Conservation (phyloP, 2,113 vertebrate genomes). For the Peromyscus maniculatus region DNA sequence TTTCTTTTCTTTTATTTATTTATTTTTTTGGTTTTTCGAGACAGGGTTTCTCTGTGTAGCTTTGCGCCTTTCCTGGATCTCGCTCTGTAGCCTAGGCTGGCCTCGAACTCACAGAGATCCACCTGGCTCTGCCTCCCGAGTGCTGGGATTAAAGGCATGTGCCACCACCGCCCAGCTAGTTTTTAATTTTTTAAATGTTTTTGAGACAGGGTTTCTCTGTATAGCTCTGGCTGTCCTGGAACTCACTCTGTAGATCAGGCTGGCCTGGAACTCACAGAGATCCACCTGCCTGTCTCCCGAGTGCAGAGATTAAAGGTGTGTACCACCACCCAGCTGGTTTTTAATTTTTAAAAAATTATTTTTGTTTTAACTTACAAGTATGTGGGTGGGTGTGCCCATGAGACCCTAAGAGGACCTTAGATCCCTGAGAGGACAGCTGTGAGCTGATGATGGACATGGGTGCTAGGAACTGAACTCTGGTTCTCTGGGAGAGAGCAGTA, state of each 20-base stretch:
- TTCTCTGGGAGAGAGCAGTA: background rate
- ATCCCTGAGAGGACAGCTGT: background rate
- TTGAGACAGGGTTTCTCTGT: too few species aligned
- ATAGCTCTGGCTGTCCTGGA: background rate
- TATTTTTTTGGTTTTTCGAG: too few species aligned
- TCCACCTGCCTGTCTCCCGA: background rate
- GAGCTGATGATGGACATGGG: background rate
- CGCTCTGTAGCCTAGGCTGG: background rate
- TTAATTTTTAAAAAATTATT: background rate
- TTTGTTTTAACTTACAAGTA: background rate
- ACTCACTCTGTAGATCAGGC: background rate
- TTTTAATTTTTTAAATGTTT: background rate
- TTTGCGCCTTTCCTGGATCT: background rate
- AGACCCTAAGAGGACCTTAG: background rate
- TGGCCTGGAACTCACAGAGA: background rate
- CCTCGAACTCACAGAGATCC: background rate
- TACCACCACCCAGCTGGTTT: background rate
- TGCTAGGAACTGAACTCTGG: background rate
- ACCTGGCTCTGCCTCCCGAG: background rate
- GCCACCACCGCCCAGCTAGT: background rate
- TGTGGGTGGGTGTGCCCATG: background rate
- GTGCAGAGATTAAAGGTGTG: background rate
- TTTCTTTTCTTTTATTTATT: background rate
- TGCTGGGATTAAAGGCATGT: background rate
- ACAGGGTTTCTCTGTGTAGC: too few species aligned